Evolutionary conservation across 2,888 invertebrate species (phyloP), one percentile per base, ranked within the genome.

Genomic region (Agrochola circellaris): DNA sequence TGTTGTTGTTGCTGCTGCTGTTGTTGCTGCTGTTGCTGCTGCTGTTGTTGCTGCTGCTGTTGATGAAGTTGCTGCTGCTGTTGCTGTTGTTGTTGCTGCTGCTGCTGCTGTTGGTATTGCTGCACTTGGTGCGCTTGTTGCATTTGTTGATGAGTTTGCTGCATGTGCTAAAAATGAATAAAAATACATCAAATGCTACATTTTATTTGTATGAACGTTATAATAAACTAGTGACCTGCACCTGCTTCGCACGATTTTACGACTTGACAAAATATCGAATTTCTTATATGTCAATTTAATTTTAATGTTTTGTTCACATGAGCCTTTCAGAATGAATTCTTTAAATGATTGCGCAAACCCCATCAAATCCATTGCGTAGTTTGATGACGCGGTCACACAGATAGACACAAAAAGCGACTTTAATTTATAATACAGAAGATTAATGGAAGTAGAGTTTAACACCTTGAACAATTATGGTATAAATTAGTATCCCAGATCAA

Each of bases 51-150:
- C 0, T 93, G 94, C 0, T 94, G 94, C 0, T 93, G 94, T 0
- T 93, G 92, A 1, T 93, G 94, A 5, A 93, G 94, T 0, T 92
- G 92, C 0, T 94, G 93, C 3, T 94, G 94, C 2, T 93, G 94
- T 4, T 94, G 95, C 1, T 94, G 93, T 0, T 92, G 92, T 0
- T 94, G 94, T n/a, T 93, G 93, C 4, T 92, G 93, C 6, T 93
- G 93, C 7, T 92, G 93, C 61, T 93, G 94, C 2, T 93, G 93
- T 65, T 92, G 95, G 62, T 94, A 95, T 70, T 95, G 96, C 68
- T 95, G 94, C 5, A 97, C 97, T 90, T 97, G 94, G 82, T 92
- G 91, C 34, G 78, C 90, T 42, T 93, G 95, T 87, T 95, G 95
- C 88, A 94, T 93, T 90, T 93, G 91, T 82, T 94, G 93, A 75